Evolutionary conservation across 2,888 invertebrate genomes (phyloP).

Genomic region (Toxonevra muliebris): DNA sequence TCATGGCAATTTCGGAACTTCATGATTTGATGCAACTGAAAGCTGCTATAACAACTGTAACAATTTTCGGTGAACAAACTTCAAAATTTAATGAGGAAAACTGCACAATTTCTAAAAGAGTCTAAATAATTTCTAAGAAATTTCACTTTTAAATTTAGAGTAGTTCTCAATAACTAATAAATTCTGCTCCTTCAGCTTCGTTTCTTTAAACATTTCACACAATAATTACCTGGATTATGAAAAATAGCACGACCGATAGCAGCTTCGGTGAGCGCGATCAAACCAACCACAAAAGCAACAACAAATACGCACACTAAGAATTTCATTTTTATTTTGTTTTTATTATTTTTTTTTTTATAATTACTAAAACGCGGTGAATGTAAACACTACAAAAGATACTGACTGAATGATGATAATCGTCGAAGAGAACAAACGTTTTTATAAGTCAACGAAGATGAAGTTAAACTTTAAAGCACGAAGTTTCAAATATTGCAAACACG

Average conservation of each 20-base stretch:
- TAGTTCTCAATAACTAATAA: too few relatives aligned
- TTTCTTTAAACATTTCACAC: slow-evolving; percentile 4
- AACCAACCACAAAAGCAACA: slow-evolving; percentile 15
- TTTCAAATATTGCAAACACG: slow-evolving; percentile 2
- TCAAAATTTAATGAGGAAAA: too few relatives aligned
- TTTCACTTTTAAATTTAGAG: too few relatives aligned
- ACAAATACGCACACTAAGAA: slow-evolving; percentile 21
- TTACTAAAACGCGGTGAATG: slow-evolving; percentile 20
- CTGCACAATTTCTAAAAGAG: too few relatives aligned
- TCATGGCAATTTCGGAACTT: too few relatives aligned
- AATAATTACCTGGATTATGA: slow-evolving; percentile 19
- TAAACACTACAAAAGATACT: slow-evolving; percentile 32
- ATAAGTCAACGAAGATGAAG: slow-evolving; percentile 38
- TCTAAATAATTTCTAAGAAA: too few relatives aligned
- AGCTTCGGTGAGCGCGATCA: slow-evolving; percentile 14
- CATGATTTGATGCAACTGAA: too few relatives aligned
- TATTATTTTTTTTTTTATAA: background rate
- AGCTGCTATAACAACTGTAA: too few relatives aligned
- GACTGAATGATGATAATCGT: slow-evolving; percentile 44
- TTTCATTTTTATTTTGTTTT: slow-evolving; percentile 22
- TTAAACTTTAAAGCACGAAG: background rate
- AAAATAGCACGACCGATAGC: slow-evolving; percentile 17
- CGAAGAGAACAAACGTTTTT: slow-evolving; percentile 43
- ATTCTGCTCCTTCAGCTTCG: too few relatives aligned
- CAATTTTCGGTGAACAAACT: too few relatives aligned